phyloP scores from a whole-genome alignment of 2,888 invertebrate genomes.

The Diplazon laetatorius region DNA sequence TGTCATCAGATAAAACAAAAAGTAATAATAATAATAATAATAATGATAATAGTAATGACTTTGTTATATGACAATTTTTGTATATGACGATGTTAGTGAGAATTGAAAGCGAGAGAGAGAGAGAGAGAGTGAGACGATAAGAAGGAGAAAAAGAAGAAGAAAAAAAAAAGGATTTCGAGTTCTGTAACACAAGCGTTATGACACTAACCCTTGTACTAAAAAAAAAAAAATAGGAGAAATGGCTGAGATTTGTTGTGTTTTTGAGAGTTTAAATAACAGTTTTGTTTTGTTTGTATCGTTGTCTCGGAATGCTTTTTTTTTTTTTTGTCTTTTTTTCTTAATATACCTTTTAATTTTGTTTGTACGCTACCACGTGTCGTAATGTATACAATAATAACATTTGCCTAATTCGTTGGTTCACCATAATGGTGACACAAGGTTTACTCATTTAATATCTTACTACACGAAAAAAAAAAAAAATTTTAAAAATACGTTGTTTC shows the following conservation, averaged over 20 bases:
- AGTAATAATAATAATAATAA: neutral
- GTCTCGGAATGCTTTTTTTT: slow-evolving; percentile 79
- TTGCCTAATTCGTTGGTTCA: slow-evolving; percentile 38
- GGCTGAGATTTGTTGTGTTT: slow-evolving; percentile 82
- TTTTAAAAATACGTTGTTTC: no score
- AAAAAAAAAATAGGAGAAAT: no score
- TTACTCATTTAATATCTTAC: slow-evolving; percentile 71
- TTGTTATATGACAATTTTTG: slow-evolving; percentile 71
- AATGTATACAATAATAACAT: slow-evolving; percentile 52
- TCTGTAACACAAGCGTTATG: slow-evolving; percentile 67
- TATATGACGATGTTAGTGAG: slow-evolving; percentile 73
- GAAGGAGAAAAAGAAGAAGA: no score
- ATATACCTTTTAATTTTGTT: no score
- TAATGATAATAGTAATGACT: slow-evolving; percentile 63
- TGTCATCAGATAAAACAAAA: slow-evolving; percentile 64
- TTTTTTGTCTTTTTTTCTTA: no score
- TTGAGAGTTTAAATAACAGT: slow-evolving; percentile 81
- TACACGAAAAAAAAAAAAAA: slow-evolving; percentile 30
- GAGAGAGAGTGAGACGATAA: slow-evolving; percentile 45
- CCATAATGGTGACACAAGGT: slow-evolving; percentile 64
- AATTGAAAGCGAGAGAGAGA: slow-evolving; percentile 52
- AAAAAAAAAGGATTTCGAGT: slow-evolving; percentile 59
- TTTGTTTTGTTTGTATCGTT: slow-evolving; percentile 71
- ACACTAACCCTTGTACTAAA: slow-evolving; percentile 79
- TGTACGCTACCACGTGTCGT: slow-evolving; percentile 64